Base-by-base conservation (phyloP, 1,140 invertebrate genomes). In the Anthonomus grandis region DNA sequence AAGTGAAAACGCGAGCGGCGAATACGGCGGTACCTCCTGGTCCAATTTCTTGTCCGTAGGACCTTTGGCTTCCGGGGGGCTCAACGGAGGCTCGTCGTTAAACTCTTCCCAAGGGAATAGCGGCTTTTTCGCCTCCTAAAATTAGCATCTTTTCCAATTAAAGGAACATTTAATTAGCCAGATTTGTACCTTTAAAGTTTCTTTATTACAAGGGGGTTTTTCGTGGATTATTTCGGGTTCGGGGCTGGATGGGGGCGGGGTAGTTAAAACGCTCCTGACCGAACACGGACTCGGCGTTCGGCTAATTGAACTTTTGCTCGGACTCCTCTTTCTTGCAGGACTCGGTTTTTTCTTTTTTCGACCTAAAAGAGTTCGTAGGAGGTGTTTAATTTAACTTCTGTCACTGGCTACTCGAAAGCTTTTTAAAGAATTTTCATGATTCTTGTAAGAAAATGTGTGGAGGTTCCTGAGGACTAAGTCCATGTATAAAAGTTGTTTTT, bases 291-390 rank as follows among this genome's bases (percentile, higher is more conserved):
- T 76, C 2, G 73, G 74, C n/a, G 19, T 46, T 15, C n/a, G 21
- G 50, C 74, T 70, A 49, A 70, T 76, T 3, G 72, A 72, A 62
- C 75, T 79, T 47, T 73, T 70, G 51, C 60, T 65, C n/a, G 48
- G 53, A 50, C 63, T 58, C 8, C 49, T 37, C 54, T 53, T 60
- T 23, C 55, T 59, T 18, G 39, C 8, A 6, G 41, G 37, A 21
- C 60, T 63, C 25, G 54, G 63, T 24, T 70, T 68, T 8, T 55
- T 74, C 65, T 59, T 57, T 15, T 68, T 59, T n/a, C 36, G 56
- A 13, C 45, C 54, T 57, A 17, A 41, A 23, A 52, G 22, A 21
- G 10, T 13, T 12, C 10, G 10, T 1, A 1, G 15, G 15, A 34
- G 15, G 15, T 2, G 31, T 34, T 13, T 10, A 34, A 13, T 12